Evolutionary conservation across 1,140 invertebrate genomes (phyloP).

Genomic region (Drosophila cardini): DNA sequence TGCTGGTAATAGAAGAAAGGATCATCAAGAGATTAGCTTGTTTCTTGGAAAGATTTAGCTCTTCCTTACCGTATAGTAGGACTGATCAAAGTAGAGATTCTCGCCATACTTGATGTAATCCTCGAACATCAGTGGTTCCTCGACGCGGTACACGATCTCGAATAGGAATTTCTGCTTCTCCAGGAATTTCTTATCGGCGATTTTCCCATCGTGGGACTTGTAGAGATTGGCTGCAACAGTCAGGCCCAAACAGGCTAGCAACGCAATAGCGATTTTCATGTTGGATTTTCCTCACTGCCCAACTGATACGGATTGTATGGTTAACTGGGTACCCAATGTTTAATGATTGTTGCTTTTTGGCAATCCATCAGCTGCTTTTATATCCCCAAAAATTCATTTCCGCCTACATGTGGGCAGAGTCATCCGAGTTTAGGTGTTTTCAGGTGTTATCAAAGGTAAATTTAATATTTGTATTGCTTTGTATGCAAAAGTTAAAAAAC

Average conservation of each 20-base stretch:
- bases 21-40: not conserved
- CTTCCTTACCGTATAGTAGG: slow-evolving; percentile 62
- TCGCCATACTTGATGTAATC: slow-evolving; percentile 63
- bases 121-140: slow-evolving; percentile 70
- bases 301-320: slow-evolving; percentile 78
- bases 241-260: slow-evolving; percentile 72
- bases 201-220: slow-evolving; percentile 58
- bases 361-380: slow-evolving; percentile 36
- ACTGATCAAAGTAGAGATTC: slow-evolving; percentile 44
- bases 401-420: slow-evolving; percentile 7
- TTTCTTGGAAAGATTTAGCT: not conserved
- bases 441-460: slow-evolving; percentile 57
- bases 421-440: slow-evolving; percentile 34
- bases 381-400: slow-evolving; percentile 30
- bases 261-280: slow-evolving; percentile 75
- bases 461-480: slow-evolving; percentile 80
- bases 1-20: slow-evolving; percentile 22
- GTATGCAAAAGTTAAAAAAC: slow-evolving; percentile 61
- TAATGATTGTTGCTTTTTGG: slow-evolving; percentile 76
- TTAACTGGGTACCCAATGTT: slow-evolving; percentile 65
- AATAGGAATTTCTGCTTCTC: slow-evolving; percentile 70
- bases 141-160: slow-evolving; percentile 71
- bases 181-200: slow-evolving; percentile 66
- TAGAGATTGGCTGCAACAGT: slow-evolving; percentile 65
- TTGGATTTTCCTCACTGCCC: slow-evolving; percentile 11